Conservation (phyloP, 1,140 invertebrate genomes). For the Drosophila mojavensis region DNA sequence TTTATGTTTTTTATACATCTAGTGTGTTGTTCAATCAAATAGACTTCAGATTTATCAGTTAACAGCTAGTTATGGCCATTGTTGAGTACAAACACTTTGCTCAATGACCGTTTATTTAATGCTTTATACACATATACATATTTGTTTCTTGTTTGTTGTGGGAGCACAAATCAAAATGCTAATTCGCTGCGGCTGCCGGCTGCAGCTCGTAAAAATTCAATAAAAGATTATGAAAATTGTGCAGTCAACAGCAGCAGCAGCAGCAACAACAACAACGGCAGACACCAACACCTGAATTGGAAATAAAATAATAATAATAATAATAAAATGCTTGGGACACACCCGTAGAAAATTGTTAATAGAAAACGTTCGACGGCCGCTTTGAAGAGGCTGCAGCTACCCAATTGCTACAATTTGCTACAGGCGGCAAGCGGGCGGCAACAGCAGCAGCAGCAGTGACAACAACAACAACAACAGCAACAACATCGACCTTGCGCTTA, state of each 20-base stretch:
- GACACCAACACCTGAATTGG: slow-evolving; percentile 33
- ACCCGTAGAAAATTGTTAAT: slow-evolving; percentile 52
- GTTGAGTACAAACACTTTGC: slow-evolving; percentile 67
- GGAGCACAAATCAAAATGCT: slow-evolving; percentile 62
- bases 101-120: slow-evolving; percentile 58
- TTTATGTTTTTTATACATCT: not conserved
- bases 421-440: slow-evolving; percentile 54
- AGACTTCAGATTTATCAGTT: slow-evolving; percentile 33
- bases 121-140: slow-evolving; percentile 40
- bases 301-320: slow-evolving; percentile 28
- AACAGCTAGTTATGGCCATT: slow-evolving; percentile 47
- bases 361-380: slow-evolving; percentile 46
- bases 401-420: slow-evolving; percentile 70
- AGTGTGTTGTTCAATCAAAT: slow-evolving; percentile 18
- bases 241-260: slow-evolving; percentile 51
- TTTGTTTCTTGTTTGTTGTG: slow-evolving; percentile 15
- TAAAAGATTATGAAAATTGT: slow-evolving; percentile 77
- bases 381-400: slow-evolving; percentile 56
- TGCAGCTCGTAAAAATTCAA: slow-evolving; percentile 66
- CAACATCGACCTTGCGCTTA: slow-evolving; percentile 65
- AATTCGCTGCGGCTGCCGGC: slow-evolving; percentile 71
- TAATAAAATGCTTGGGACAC: slow-evolving; percentile 30
- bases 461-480: slow-evolving; percentile 32
- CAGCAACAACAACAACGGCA: slow-evolving; percentile 11
- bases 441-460: slow-evolving; percentile 10